Percentiles rank a stretch among this genome's conserved stretches.
Conservation (phyloP, 2,888 invertebrate species). For the Rotaria macrura region DNA sequence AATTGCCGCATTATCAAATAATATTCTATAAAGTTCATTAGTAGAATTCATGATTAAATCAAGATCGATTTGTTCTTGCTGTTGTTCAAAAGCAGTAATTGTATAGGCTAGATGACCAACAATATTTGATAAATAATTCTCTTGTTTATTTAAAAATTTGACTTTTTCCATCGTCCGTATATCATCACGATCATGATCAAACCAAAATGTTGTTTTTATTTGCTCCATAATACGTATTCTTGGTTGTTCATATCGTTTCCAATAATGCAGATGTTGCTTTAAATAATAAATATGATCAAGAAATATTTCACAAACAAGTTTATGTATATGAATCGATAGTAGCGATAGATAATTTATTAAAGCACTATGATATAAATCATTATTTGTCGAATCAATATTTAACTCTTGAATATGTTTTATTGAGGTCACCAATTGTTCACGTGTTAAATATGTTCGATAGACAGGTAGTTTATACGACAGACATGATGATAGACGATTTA, state of each 20-base stretch:
- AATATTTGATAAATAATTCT: neutral
- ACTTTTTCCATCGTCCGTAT: neutral
- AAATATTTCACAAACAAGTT: neutral
- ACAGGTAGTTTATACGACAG: neutral
- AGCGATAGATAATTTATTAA: neutral
- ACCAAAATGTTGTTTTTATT: conserved; percentile 8
- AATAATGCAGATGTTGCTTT: neutral
- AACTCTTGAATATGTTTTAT: neutral
- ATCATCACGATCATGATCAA: neutral
- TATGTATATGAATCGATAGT: conserved; percentile 15
- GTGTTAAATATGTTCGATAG: neutral
- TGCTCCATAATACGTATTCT: neutral
- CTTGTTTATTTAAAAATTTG: neutral
- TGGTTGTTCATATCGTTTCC: neutral
- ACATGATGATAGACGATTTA: neutral
- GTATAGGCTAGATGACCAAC: neutral
- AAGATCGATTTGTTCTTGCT: neutral
- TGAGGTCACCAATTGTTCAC: neutral
- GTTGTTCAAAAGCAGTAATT: neutral
- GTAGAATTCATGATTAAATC: neutral
- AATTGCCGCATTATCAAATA: neutral
- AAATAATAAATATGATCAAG: neutral
- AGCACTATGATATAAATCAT: neutral
- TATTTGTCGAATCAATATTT: neutral
- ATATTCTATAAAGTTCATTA: neutral